These are phyloP conservation scores for Microctenopoma stevenorrisi DNA, from an alignment of 2,797 vertebrate species.

Conservation along the genomic window DNA sequence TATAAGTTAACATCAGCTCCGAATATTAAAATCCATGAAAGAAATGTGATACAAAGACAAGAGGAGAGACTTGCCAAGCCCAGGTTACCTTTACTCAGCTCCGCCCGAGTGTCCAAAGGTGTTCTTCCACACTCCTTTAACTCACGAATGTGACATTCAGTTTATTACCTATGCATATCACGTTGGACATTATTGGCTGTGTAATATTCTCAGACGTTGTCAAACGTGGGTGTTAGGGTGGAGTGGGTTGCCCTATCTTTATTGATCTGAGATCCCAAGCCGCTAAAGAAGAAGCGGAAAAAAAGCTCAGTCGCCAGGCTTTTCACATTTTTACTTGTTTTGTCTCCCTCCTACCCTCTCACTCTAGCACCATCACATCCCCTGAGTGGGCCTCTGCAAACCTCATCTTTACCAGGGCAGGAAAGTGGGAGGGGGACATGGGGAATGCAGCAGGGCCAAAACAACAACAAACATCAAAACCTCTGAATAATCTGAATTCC, in stretches of 20 bases:
- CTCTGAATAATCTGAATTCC: conserved; percentile 62
- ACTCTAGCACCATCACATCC: conserved; percentile 17
- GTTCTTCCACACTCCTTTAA: conserved; percentile 27
- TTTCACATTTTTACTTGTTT: conserved; percentile 19
- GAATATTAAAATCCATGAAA: conserved; percentile 17
- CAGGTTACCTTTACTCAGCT: conserved; percentile 10
- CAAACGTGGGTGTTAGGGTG: neutral
- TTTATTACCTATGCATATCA: conserved; percentile 40
- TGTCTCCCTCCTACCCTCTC: conserved; percentile 8
- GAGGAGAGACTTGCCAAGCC: conserved; percentile 28
- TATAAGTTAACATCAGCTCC: conserved; percentile 11
- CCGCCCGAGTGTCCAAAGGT: conserved; percentile 61
- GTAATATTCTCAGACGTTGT: conserved; percentile 20
- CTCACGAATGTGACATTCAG: conserved; percentile 8
- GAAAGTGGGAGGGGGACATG: conserved; percentile 5
- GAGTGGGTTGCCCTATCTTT: neutral
- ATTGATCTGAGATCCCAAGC: conserved; percentile 6
- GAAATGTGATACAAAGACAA: conserved; percentile 40
- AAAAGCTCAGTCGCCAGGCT: conserved; percentile 10
- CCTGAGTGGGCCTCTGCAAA: conserved; percentile 46
- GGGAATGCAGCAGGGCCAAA: conserved; percentile 44
- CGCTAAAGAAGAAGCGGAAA: conserved; percentile 1
- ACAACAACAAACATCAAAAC: conserved; percentile 69
- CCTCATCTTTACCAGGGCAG: conserved; percentile 37
- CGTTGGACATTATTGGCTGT: conserved; percentile 7